These are phyloP conservation scores for Salminus brasiliensis DNA, from an alignment of 2,113 vertebrate species.

Conservation along the genomic window DNA sequence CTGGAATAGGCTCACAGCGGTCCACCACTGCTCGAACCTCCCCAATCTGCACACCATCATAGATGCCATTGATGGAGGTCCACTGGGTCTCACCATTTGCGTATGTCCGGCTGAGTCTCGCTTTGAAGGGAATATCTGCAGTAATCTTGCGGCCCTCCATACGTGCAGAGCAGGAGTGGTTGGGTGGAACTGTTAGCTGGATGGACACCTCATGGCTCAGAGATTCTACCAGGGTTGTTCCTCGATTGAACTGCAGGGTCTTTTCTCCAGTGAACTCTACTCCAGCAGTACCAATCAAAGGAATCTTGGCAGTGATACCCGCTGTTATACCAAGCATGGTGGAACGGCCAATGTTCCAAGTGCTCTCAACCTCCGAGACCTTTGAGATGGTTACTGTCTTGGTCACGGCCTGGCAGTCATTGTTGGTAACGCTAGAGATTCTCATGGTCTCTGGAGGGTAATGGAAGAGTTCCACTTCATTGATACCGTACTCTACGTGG, in stretches of 20 bases:
- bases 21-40: constrained; percentile 73
- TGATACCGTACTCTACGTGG: constrained; percentile 69
- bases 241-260: constrained; percentile 68
- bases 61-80: constrained; percentile 69
- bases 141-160: constrained; percentile 75
- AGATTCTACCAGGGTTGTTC: constrained; percentile 69
- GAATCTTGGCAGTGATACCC: constrained; percentile 73
- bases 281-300: constrained; percentile 65
- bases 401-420: constrained; percentile 67
- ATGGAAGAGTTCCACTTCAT: constrained; percentile 71
- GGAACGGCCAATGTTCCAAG: constrained; percentile 74
- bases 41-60: constrained; percentile 72
- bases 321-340: constrained; percentile 69
- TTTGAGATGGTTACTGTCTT: constrained; percentile 74
- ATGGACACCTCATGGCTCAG: constrained; percentile 71
- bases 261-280: constrained; percentile 70
- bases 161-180: constrained; percentile 69
- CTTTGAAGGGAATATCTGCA: constrained; percentile 73
- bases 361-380: constrained; percentile 67
- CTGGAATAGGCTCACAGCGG: constrained; percentile 67
- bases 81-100: constrained; percentile 70
- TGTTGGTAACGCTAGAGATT: constrained; percentile 72
- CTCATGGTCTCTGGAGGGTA: constrained; percentile 74
- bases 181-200: constrained; percentile 68
- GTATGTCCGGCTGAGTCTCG: constrained; percentile 73